Percentiles rank a stretch among this genome's conserved stretches.
Evolutionary conservation across 2,113 vertebrate genomes (phyloP).

Genomic region (Leptocoma aspasia): DNA sequence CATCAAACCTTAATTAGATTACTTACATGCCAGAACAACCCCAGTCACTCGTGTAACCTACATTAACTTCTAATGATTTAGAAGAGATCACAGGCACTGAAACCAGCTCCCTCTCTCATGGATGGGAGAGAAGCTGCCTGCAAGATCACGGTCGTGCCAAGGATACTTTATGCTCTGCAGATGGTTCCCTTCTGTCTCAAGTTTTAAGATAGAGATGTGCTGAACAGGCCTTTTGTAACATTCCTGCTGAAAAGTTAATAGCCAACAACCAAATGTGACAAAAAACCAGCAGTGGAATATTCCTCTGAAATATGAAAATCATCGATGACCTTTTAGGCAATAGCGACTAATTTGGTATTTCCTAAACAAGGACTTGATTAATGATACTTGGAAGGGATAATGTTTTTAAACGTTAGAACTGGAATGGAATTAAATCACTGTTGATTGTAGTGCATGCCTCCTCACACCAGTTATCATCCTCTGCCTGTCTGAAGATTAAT

Average conservation of each 20-base stretch:
- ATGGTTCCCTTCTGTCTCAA: constrained; percentile 23
- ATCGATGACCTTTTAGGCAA: not conserved
- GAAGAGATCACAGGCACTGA: constrained; percentile 6
- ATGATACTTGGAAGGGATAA: constrained; percentile 48
- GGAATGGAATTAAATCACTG: constrained; percentile 8
- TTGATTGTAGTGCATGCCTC: constrained; percentile 26
- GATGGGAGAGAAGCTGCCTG: constrained; percentile 31
- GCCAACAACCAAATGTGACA: not conserved
- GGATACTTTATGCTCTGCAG: constrained; percentile 36
- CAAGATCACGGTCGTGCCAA: not conserved
- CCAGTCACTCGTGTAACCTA: not conserved
- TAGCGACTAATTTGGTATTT: constrained; percentile 36
- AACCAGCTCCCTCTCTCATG: not conserved
- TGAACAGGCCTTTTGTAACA: constrained; percentile 37
- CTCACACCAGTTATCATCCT: constrained; percentile 45
- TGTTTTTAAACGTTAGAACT: constrained; percentile 39
- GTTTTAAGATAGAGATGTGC: constrained; percentile 42
- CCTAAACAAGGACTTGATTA: constrained; percentile 46
- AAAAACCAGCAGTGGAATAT: not conserved
- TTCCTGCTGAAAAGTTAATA: constrained; percentile 33
- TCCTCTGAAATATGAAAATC: not conserved
- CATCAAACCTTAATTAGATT: constrained; percentile 33
- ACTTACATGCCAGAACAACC: constrained; percentile 1
- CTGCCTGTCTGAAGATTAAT: constrained; percentile 34
- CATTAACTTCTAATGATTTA: not conserved